A percentile compares a stretch with the other conserved stretches of the same genome.
These are phyloP conservation scores for Euzophera pinguis DNA, from an alignment of 2,888 invertebrate species.

Conservation along the genomic window DNA sequence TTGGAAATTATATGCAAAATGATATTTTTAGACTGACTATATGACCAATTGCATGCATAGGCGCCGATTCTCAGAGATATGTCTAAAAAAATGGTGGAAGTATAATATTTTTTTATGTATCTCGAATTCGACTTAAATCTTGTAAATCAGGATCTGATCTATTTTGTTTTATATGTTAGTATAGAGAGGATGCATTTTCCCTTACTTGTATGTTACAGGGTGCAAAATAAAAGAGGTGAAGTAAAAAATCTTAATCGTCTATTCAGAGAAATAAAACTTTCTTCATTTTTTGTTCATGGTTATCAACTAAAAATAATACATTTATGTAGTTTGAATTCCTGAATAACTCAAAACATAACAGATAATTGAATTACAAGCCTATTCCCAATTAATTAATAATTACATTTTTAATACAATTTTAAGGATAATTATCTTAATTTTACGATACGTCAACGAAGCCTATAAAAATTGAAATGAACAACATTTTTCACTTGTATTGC, in stretches of 20 bases:
- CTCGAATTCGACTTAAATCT: no score
- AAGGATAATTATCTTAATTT: constrained; percentile 52
- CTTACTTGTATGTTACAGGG: not conserved
- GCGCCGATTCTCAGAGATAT: no score
- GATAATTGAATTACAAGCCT: constrained; percentile 66
- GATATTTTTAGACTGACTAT: no score
- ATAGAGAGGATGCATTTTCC: not conserved
- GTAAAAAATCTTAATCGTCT: constrained; percentile 72
- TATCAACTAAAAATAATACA: constrained; percentile 51
- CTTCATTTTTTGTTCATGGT: constrained; percentile 48
- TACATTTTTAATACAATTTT: constrained; percentile 73
- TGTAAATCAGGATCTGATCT: no score
- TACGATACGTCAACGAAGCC: constrained; percentile 58
- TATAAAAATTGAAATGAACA: constrained; percentile 58
- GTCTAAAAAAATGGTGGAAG: no score
- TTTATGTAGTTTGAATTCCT: constrained; percentile 42
- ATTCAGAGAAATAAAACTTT: constrained; percentile 70
- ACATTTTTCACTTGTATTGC: constrained; percentile 68
- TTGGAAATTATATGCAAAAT: no score
- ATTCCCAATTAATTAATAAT: constrained; percentile 58
- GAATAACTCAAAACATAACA: constrained; percentile 60
- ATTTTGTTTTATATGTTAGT: not conserved
- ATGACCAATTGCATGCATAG: no score
- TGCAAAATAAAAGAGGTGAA: not conserved
- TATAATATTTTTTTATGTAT: no score